Evolutionary conservation across 2,888 invertebrate species (phyloP).

Genomic region (Eupithecia inturbata): DNA sequence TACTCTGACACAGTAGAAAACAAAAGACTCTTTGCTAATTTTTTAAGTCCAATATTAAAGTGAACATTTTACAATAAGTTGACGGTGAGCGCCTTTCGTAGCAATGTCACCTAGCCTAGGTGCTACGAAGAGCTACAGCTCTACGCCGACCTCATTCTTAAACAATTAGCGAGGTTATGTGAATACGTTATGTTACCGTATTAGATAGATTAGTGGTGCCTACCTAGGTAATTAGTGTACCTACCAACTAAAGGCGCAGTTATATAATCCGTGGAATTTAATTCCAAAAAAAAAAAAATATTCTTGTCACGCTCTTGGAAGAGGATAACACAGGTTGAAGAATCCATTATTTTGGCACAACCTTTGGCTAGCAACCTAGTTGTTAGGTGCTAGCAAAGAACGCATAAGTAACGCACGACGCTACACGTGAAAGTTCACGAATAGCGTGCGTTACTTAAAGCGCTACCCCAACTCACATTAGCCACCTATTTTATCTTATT

Average conservation of each 20-base stretch:
- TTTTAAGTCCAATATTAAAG: no score
- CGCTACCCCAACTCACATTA: no score
- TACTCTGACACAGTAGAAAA: no score
- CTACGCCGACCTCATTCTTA: neutral
- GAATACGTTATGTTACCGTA: neutral
- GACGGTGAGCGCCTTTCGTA: neutral
- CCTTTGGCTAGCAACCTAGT: no score
- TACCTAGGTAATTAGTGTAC: neutral
- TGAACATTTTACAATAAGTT: no score
- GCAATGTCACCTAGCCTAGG: neutral
- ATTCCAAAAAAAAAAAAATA: neutral
- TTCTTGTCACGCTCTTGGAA: neutral
- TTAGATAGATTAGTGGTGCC: conserved; percentile 4
- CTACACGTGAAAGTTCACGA: no score
- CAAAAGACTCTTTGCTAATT: no score
- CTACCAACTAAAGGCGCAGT: neutral
- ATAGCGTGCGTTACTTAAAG: no score
- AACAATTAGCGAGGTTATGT: neutral
- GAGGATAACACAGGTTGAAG: neutral
- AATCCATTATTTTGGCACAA: neutral
- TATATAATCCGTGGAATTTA: neutral
- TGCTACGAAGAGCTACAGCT: neutral
- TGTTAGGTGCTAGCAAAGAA: neutral
- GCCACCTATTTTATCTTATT: no score
- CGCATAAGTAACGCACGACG: no score